Evolutionary conservation across 2,888 invertebrate species (phyloP).

Genomic region (Horisme vitalbata): DNA sequence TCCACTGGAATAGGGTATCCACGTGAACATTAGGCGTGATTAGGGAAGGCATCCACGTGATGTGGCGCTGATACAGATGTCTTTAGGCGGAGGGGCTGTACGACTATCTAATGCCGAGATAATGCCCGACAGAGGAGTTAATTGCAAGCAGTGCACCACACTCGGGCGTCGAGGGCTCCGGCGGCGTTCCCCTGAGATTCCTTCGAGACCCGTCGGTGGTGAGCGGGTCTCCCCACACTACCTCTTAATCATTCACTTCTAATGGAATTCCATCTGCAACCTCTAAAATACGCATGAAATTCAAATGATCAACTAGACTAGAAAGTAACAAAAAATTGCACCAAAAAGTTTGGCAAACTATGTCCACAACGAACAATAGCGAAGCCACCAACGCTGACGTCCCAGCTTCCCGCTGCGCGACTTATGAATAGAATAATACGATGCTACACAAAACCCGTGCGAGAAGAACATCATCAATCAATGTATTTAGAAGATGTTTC

Average conservation of each 20-base stretch:
- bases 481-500: conserved; percentile 79
- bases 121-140: conserved; percentile 75
- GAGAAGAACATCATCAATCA: conserved; percentile 74
- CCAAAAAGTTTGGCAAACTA: conserved; percentile 70
- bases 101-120: conserved; percentile 64
- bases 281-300: conserved; percentile 76
- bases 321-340: conserved; percentile 54
- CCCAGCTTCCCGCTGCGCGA: conserved; percentile 68
- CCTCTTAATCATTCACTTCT: conserved; percentile 77
- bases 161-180: conserved; percentile 55
- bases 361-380: conserved; percentile 67
- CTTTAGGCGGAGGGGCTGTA: conserved; percentile 31
- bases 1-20: conserved; percentile 15
- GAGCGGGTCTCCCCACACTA: conserved; percentile 36
- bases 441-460: conserved; percentile 72
- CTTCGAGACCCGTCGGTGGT: conserved; percentile 25
- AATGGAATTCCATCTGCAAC: conserved; percentile 71
- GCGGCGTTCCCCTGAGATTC: conserved; percentile 54
- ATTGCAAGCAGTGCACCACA: conserved; percentile 76
- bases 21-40: conserved; percentile 31
- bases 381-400: conserved; percentile 75
- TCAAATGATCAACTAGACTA: conserved; percentile 69
- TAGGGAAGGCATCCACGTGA: conserved; percentile 28
- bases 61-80: conserved; percentile 40
- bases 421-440: conserved; percentile 77